These are phyloP conservation scores for Oceanites oceanicus DNA, from an alignment of 2,113 vertebrate genomes.

Conservation along the genomic window DNA sequence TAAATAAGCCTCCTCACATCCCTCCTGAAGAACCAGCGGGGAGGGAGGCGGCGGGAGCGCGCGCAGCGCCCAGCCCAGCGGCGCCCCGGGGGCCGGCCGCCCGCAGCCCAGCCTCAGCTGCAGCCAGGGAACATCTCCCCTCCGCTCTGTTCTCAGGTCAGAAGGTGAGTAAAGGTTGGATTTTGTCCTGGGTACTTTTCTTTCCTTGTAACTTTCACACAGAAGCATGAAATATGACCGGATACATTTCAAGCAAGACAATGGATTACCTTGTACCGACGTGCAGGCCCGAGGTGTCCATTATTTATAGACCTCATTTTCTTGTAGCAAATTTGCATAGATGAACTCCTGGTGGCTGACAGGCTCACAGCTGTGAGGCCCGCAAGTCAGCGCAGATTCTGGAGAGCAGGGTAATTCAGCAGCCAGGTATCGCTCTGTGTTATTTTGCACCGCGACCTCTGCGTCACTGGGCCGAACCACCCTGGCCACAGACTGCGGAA, in stretches of 20 bases:
- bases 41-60: too few relatives aligned
- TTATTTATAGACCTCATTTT: conserved; percentile 63
- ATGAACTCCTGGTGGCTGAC: not conserved
- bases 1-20: not conserved
- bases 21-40: not conserved
- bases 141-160: not conserved
- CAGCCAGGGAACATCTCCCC: not conserved
- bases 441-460: not conserved
- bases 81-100: too few relatives aligned
- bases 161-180: not conserved
- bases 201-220: not conserved
- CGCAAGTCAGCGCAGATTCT: not conserved
- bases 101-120: not conserved
- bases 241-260: not conserved
- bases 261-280: not conserved
- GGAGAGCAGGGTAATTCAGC: not conserved
- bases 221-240: not conserved
- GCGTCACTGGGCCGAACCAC: fast-evolving
- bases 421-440: conserved; percentile 1
- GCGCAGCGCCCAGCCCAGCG: too few relatives aligned
- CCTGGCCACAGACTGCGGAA: not conserved
- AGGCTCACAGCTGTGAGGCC: conserved; percentile 12
- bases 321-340: conserved; percentile 15
- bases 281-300: conserved; percentile 46
- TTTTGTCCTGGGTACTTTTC: conserved; percentile 3